Conservation (phyloP, 2,888 invertebrate genomes). For the Hartigia nigra region DNA sequence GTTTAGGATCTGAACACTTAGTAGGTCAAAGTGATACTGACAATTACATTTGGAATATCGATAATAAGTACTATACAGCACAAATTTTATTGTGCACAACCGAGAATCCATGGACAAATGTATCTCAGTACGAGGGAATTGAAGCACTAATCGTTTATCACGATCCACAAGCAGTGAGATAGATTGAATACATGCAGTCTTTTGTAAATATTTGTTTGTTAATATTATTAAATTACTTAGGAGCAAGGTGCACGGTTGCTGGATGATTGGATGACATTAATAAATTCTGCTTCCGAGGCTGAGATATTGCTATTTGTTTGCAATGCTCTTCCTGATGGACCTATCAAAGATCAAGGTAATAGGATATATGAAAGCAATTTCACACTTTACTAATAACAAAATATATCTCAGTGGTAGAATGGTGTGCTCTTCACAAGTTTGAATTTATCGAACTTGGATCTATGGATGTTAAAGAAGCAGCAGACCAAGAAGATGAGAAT, state of each 20-base stretch:
- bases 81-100: slow-evolving; percentile 71
- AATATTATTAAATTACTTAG: slow-evolving; percentile 39
- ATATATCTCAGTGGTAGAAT: slow-evolving; percentile 67
- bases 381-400: background rate
- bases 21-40: slow-evolving; percentile 50
- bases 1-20: slow-evolving; percentile 52
- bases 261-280: slow-evolving; percentile 48
- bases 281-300: slow-evolving; percentile 44
- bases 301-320: slow-evolving; percentile 56
- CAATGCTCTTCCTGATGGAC: slow-evolving; percentile 58
- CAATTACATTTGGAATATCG: slow-evolving; percentile 70
- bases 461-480: slow-evolving; percentile 58
- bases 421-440: slow-evolving; percentile 77
- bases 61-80: slow-evolving; percentile 79
- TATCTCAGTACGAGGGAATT: slow-evolving; percentile 65
- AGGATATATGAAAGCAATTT: slow-evolving; percentile 46
- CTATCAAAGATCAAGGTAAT: slow-evolving; percentile 67
- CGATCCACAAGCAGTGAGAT: slow-evolving; percentile 68
- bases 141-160: slow-evolving; percentile 75
- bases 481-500: slow-evolving; percentile 66
- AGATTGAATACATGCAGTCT: background rate
- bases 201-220: background rate
- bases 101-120: slow-evolving; percentile 65
- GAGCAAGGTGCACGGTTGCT: slow-evolving; percentile 44
- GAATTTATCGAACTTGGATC: slow-evolving; percentile 74